Evolutionary conservation across 64 coral and sea anemone species (phyloP).

Genomic region (Montipora foliosa): DNA sequence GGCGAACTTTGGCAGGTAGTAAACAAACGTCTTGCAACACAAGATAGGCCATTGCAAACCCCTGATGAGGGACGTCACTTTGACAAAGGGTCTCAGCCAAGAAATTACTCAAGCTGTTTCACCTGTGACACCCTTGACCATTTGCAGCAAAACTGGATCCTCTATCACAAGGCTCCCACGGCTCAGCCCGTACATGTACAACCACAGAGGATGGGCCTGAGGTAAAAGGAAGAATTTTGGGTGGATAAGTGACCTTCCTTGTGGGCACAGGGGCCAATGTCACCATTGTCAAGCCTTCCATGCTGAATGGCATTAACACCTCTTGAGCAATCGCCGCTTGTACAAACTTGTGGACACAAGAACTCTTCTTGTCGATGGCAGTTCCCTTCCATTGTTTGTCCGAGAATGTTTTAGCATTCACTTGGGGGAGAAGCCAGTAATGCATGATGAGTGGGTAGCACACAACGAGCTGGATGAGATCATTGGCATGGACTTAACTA

Average conservation of each 20-base stretch:
- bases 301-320: background rate
- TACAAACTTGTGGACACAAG: background rate
- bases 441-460: constrained; percentile 12
- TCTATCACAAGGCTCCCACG: background rate
- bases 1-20: too few relatives aligned
- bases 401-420: background rate
- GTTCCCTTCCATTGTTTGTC: constrained; percentile 13
- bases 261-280: constrained; percentile 37
- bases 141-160: too few relatives aligned
- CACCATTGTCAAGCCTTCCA: constrained; percentile 31
- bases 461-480: constrained; percentile 48
- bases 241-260: constrained; percentile 19
- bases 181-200: background rate
- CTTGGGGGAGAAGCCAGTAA: background rate
- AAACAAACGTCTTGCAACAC: too few relatives aligned
- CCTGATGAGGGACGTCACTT: too few relatives aligned
- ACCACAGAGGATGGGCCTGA: constrained; percentile 1
- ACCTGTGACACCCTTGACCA: too few relatives aligned
- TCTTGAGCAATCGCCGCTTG: background rate
- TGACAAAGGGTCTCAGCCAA: too few relatives aligned
- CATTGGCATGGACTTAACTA: constrained; percentile 43
- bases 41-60: too few relatives aligned
- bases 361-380: constrained; percentile 29
- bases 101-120: too few relatives aligned
- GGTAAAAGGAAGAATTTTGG: background rate